Evolutionary conservation across 2,113 vertebrate species (phyloP).

Genomic region (Sialia sialis): DNA sequence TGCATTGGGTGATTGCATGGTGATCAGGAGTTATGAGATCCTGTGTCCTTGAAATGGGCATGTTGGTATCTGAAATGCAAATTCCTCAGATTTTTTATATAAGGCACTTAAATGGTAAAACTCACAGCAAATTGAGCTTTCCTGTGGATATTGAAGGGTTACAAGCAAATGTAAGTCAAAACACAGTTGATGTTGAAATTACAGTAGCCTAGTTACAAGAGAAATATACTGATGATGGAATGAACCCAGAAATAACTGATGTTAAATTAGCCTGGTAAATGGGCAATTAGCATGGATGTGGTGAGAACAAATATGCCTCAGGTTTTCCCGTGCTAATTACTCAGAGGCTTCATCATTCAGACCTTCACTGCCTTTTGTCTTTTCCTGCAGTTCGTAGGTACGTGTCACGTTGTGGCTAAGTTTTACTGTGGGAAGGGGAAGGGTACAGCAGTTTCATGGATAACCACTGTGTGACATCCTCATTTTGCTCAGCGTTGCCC

Average conservation of each 20-base stretch:
- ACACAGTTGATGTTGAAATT: slow-evolving; percentile 11
- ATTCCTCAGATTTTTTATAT: not conserved
- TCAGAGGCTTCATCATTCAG: slow-evolving; percentile 4
- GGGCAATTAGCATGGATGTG: not conserved
- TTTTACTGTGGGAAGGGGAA: not conserved
- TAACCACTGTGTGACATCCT: not conserved
- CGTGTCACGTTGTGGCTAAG: not conserved
- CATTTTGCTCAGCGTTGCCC: not conserved
- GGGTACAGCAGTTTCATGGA: not conserved
- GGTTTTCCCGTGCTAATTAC: slow-evolving; percentile 50
- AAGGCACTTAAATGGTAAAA: not conserved
- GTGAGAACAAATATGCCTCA: slow-evolving; percentile 8
- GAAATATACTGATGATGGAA: slow-evolving; percentile 20
- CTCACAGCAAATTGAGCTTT: not conserved
- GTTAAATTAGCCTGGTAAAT: slow-evolving; percentile 42
- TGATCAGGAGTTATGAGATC: not conserved
- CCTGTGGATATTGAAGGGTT: not conserved
- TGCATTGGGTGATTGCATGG: not conserved
- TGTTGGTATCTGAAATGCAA: not conserved
- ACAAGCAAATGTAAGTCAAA: not conserved
- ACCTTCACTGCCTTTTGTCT: not conserved
- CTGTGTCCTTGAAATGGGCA: not conserved
- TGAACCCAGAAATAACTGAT: slow-evolving; percentile 42
- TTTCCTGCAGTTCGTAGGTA: not conserved
- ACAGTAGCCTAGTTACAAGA: slow-evolving; percentile 34